A percentile compares a stretch with the other conserved stretches of the same genome.
Evolutionary conservation across 2,797 vertebrate genomes (phyloP).

Genomic region (Botia kubotai): DNA sequence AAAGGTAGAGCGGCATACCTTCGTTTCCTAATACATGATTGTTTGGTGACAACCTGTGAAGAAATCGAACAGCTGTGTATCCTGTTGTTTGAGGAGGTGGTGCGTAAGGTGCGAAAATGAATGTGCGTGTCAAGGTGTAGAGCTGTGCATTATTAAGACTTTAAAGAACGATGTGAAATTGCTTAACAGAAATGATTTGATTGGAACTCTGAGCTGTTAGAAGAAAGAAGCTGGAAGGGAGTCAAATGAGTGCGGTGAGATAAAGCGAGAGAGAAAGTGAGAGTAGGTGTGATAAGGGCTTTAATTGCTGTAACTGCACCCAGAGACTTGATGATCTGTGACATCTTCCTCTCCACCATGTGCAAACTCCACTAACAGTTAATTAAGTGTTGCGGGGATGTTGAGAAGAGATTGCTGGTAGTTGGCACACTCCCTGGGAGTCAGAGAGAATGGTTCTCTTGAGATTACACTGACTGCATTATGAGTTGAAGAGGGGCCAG

Average conservation of each 20-base stretch:
- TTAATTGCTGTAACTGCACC: constrained; percentile 97
- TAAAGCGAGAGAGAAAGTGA: constrained; percentile 57
- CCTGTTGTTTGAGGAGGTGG: constrained; percentile 68
- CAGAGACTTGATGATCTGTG: constrained; percentile 98
- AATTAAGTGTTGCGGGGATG: constrained; percentile 97
- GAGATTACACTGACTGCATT: constrained; percentile 65
- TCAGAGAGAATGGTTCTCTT: constrained; percentile 82
- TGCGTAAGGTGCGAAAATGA: constrained; percentile 57
- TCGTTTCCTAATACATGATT: constrained; percentile 81
- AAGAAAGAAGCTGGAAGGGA: constrained; percentile 87
- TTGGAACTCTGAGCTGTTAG: constrained; percentile 95
- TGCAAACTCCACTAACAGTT: constrained; percentile 98
- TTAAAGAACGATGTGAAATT: constrained; percentile 91
- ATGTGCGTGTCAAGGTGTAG: constrained; percentile 61
- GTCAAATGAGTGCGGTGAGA: constrained; percentile 87
- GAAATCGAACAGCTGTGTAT: constrained; percentile 9
- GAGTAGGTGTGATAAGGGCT: constrained; percentile 93
- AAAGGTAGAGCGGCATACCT: constrained; percentile 37
- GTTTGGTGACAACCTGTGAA: constrained; percentile 75
- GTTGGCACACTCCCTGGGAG: constrained; percentile 86
- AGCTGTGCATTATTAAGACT: constrained; percentile 88
- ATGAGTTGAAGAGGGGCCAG: constrained; percentile 59
- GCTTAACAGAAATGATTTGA: constrained; percentile 96
- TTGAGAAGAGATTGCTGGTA: constrained; percentile 79
- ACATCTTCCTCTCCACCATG: constrained; percentile 92